Base-by-base conservation (phyloP, 2,113 vertebrate genomes). In the Eleginops maclovinus region DNA sequence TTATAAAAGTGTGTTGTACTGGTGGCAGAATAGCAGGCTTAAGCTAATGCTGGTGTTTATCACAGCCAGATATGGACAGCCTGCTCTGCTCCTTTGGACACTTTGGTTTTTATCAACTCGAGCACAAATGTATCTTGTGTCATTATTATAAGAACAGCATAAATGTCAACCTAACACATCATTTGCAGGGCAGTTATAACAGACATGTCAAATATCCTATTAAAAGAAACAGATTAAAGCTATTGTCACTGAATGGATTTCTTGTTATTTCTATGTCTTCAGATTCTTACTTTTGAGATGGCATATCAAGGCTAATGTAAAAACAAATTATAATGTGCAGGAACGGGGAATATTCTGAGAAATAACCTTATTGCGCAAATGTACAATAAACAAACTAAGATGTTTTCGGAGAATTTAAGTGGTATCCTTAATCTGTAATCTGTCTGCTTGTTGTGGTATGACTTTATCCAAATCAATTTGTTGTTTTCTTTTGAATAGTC, bases 21-120 rank as follows among this genome's bases (percentile, higher is more conserved):
- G 47, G 16, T 72, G 44, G 19, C 21, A 56, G 64, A 56, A 56
- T n/a, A 50, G 64, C 74, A 74, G 53, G 65, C 83, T 87, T 66
- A 71, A 73, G 31, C 62, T 76, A 78, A 76, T 24, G 46, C 47
- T 54, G 24, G 46, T 60, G 62, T 84, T 79, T 61, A 49, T 74
- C 62, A 36, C 60, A 40, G 40, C 56, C 24, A 53, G 22, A 70
- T 71, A 81, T 71, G 67, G 63, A 86, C 58, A 77, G 26, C 62
- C 66, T 74, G 72, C 36, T 72, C 63, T 24, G 50, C 41, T 77
- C n/a, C 51, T 4, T 4, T 28, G 31, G 53, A 55, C 41, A 46
- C 36, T 49, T 72, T 60, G 59, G 22, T 61, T 77, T 62, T 80
- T 61, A 75, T 12, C 47, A 73, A 79, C 31, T 75, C 47, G 51